Base-by-base conservation (phyloP, 2,797 vertebrate genomes). In the Rousettus madagascariensis region DNA sequence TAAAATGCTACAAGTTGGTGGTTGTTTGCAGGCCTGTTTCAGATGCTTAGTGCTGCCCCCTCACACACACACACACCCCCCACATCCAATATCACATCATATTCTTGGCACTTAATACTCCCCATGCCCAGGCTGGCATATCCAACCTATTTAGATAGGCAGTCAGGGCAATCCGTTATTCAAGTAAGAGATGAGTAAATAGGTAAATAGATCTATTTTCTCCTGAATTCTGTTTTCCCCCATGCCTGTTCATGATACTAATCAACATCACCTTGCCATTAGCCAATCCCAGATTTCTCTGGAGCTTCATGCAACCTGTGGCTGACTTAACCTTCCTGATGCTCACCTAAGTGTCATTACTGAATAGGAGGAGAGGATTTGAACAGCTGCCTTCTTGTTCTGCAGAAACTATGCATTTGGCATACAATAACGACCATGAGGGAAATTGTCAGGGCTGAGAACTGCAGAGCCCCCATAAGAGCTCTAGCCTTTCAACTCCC, bases 341-440 rank as follows among this genome's bases (percentile, higher is more conserved):
- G 71, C 61, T 49, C 82, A 33, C 55, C 46, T 20, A 71, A 65
- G 16, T 61, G 41, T 85, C 68, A 72, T 66, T 33, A 33, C 63
- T 72, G 68, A 94, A 12, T n/a, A 77, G 51, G 33, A 43, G 20
- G 55, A 49, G 53, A 92, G 71, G 53, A 55, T 28, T 2, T 79
- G 87, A 91, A 63, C 55, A 77, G 61, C 71, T 86, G 61, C 26
- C 26, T 86, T 91, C 86, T 91, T 85, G 49, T 88, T 92, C 87
- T 75, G n/a, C 6, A 66, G 75, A 57, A 93, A 46, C 38, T 41
- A 9, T 80, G 36, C 13, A 69, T 68, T 15, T 88, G 85, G 91
- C 85, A 85, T 26, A 49, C 9, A 90, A 75, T 41, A 55, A 66
- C 86, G 38, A 85, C 12, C 84, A n/a, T 19, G 43, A 57, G 6